Evolutionary conservation across 2,888 invertebrate genomes (phyloP), one percentile per base, ranked within the genome.

Genomic region (Agrotis segetum): DNA sequence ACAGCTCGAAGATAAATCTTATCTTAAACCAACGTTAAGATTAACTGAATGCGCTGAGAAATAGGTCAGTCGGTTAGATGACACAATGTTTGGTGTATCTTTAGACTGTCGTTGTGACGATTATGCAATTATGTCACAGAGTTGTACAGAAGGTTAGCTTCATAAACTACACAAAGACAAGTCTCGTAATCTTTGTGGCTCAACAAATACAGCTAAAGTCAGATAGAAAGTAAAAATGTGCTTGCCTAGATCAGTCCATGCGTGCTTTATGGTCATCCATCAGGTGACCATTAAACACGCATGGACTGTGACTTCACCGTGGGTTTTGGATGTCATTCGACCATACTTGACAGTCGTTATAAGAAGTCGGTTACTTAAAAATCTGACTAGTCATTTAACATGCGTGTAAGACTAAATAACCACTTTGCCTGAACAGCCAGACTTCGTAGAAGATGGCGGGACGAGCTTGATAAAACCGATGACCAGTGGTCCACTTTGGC

Each of bases 51-150:
- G 60, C 21, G 53, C 46, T 75, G 80, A 59, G 74, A 86, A 86
- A 67, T 62, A 60, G 83, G 86, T 78, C 83, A 85, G 59, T 77
- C 52, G 73, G 78, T 61, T 47, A 60, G 71, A 64, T 85, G 85
- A 81, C 87, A 85, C 85, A 85, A 85, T 74, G 82, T 82, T 74
- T 70, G 64, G 72, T 55, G 62, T 81, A 86, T 85, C 72, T 82
- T 79, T 79, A 77, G 82, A 73, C 46, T 21, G 59, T 81, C 70
- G 82, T 63, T 74, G 67, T 17, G 67, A 68, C 72, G 9, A 71
- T 85, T 85, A 86, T 83, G 85, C 65, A 85, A 86, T 47, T 55
- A 47, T 44, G 19, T 24, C 71, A 67, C 76, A 55, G 67, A 76
- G 17, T 24, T 0, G 0, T 21, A 3, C 68, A 76, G 53, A 67